Percentiles rank a stretch among this genome's conserved stretches.
Conservation (phyloP, 2,113 vertebrate species). For the Urocitellus parryii region DNA sequence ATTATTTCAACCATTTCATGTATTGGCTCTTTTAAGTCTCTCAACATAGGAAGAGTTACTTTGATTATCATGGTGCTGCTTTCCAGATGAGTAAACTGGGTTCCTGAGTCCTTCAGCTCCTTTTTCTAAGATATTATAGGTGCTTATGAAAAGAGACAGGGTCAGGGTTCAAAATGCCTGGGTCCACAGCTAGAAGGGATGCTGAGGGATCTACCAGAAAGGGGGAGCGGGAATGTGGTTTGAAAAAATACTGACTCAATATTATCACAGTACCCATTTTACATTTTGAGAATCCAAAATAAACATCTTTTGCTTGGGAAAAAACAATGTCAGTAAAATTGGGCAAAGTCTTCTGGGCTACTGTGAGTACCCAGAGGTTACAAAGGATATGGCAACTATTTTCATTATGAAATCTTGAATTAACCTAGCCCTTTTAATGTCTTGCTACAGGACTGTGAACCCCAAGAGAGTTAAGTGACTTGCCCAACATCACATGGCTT, state of each 20-base stretch:
- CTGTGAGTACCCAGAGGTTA: neutral
- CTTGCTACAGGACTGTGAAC: neutral
- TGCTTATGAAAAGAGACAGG: neutral
- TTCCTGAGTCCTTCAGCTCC: neutral
- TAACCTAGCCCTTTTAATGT: neutral
- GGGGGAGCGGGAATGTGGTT: neutral
- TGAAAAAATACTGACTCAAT: conserved; percentile 18
- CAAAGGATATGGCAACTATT: neutral
- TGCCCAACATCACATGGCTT: neutral
- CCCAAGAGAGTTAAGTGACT: neutral
- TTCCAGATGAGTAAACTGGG: neutral
- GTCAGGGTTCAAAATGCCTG: neutral
- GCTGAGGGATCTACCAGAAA: neutral
- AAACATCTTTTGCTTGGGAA: neutral
- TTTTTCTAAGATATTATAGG: neutral
- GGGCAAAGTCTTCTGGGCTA: neutral
- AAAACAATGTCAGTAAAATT: neutral
- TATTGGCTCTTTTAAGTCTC: neutral
- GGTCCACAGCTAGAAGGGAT: neutral
- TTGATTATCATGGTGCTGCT: neutral
- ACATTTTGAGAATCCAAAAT: conserved; percentile 42
- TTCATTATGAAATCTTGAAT: conserved; percentile 24
- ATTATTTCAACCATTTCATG: neutral
- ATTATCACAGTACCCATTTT: neutral
- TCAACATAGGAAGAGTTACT: neutral